Evolutionary conservation across 2,797 vertebrate genomes (phyloP), one percentile per base, ranked within the genome.

Genomic region (Syndactyla subalaris): DNA sequence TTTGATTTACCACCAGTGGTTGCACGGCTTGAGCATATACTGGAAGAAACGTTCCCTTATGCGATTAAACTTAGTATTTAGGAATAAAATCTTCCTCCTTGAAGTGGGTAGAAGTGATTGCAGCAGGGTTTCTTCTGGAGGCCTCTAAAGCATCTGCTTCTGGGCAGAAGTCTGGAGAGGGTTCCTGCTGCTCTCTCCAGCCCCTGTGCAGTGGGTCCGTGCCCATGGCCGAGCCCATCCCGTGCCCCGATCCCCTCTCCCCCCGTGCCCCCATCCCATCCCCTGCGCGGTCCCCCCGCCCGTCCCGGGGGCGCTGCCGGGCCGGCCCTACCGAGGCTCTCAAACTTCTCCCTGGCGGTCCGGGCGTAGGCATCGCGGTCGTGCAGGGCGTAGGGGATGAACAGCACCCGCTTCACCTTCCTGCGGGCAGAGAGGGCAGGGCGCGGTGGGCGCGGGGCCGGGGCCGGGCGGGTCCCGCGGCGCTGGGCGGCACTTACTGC

Each of bases 351-450:
- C 85, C 98, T 97, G 54, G 98, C 98, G 0, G 95, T 98, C 54
- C 97, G 98, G 38, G 98, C 97, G 90, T 99, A 99, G 16, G 92
- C 91, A 18, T 98, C 98, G 80, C 97, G 97, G 94, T 99, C 98
- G 46, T 98, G 98, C 48, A 99, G 97, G 16, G 98, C 98, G 52
- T 99, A 99, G 1, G 99, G 99, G 10, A 99, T 97, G 72, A 99
- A 99, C 61, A 99, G 96, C 45, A 99, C 97, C 72, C 97, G 93
- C 95, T 96, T 98, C 91, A 99, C 98, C 20, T 97, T 88, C 74
- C 99, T 99, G 95, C 3, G 30, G 11, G 26, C 4, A 19, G 45
- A 88, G 49, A 68, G 11, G 49, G 39, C 41, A 82, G 23, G 54
- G 21, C 10, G 43, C 55, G 21, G 77, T 91, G n/a, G 36, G 39